A percentile compares a stretch with the other conserved stretches of the same genome.
These are phyloP conservation scores for Spilogale gracilis DNA, from an alignment of 2,113 vertebrate genomes.

Conservation along the genomic window DNA sequence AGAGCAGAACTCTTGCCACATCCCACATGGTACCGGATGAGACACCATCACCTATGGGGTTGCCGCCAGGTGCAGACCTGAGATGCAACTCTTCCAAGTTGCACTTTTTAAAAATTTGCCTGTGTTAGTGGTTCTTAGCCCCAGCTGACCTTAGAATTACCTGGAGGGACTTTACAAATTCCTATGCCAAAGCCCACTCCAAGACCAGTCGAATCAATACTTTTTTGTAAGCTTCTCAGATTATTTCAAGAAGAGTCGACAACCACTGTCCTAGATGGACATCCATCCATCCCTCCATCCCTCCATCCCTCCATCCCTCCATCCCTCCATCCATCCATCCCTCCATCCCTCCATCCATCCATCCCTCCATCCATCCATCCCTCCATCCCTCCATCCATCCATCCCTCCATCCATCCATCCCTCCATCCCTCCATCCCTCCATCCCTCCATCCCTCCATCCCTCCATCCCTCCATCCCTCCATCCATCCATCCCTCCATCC, in stretches of 20 bases:
- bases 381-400: too few species aligned
- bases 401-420: too few species aligned
- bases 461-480: too few species aligned
- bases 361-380: too few species aligned
- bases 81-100: background rate
- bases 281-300: background rate
- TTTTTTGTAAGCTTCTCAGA: background rate
- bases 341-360: too few species aligned
- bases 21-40: background rate
- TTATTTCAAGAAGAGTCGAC: background rate
- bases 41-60: background rate
- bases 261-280: background rate
- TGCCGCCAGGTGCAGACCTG: background rate
- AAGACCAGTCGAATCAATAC: background rate
- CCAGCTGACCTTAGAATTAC: background rate
- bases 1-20: background rate
- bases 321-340: background rate
- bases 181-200: background rate
- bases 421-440: too few species aligned
- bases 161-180: background rate
- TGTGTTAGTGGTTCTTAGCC: background rate
- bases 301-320: background rate
- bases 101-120: background rate
- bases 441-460: too few species aligned
- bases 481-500: too few species aligned